Base-by-base conservation (phyloP, 2,888 invertebrate genomes). In the Napeogenes sylphis region DNA sequence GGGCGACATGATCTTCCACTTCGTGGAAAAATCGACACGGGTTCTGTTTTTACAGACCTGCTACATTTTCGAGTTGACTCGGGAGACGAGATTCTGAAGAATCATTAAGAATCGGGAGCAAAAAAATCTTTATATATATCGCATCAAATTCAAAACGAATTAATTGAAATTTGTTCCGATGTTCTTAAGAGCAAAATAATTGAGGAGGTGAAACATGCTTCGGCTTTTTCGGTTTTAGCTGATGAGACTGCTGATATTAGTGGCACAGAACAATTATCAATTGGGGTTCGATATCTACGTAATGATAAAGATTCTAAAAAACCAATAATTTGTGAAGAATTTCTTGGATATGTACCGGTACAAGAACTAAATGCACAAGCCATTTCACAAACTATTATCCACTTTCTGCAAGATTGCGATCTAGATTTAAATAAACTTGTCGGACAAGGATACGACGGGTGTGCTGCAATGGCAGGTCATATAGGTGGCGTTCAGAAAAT, bases 201-300 rank as follows among this genome's bases (percentile, higher is more conserved):
- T 54, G 33, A 54, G 54, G 33, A 54, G 54, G 54, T 54, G 30
- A 21, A 54, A 32, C 54, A 21, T 8, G 54, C 54, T 54, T 54
- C 32, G 54, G 30, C 13, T 54, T 54, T 54, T 54, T 54, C 33
- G 30, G 33, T 54, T 54, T 54, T 30, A 2, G 54, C 33, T 5
- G 2, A 54, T 54, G 54, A 55, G 32, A 38, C 38, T 55, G n/a
- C 55, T 13, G n/a, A 55, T 55, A 55, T 55, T 38, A 55, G n/a
- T 55, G 35, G 33, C 55, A 55, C 35, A 55, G 10, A 33, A 55
- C 35, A 55, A 55, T 55, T 13, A 55, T 55, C 32, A 55, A 35
- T 33, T 55, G 55, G 35, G 3, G 55, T 55, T 33, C 35, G 55
- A 35, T 55, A 55, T 55, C 32, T 55, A 10, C 55, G 32, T 55